Conservation (phyloP, 1,140 invertebrate species). For the Lepidurus apus region DNA sequence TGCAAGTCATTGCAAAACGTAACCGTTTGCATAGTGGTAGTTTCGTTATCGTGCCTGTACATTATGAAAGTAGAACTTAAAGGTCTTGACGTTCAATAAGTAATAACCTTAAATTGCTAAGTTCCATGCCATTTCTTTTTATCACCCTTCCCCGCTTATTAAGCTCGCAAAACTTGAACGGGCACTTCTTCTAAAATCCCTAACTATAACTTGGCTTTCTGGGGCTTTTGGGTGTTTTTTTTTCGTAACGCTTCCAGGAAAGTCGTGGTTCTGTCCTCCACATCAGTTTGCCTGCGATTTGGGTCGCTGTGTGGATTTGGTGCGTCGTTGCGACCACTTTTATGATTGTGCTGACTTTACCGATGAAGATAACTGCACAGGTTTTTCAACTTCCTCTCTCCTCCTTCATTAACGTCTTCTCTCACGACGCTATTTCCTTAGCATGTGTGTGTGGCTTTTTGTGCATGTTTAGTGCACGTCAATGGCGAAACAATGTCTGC, state of each 20-base stretch:
- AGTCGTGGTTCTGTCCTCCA: conserved; percentile 22
- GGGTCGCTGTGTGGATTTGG: conserved; percentile 42
- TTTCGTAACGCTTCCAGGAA: not conserved
- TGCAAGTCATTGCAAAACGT: too few relatives aligned
- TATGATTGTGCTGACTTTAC: conserved; percentile 45
- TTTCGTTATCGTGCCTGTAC: too few relatives aligned
- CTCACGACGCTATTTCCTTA: not conserved
- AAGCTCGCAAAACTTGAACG: too few relatives aligned
- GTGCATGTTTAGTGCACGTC: not conserved
- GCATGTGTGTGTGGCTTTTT: conserved; percentile 30
- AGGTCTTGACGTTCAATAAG: too few relatives aligned
- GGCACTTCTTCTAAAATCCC: not conserved
- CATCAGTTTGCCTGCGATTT: conserved; percentile 50
- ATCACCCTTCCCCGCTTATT: not conserved
- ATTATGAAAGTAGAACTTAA: too few relatives aligned
- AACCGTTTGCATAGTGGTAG: too few relatives aligned
- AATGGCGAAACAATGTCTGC: not conserved
- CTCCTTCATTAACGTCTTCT: not conserved
- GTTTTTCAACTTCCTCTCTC: conserved; percentile 24
- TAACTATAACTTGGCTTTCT: conserved; percentile 15
- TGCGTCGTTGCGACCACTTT: conserved; percentile 41
- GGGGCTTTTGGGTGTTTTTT: not conserved
- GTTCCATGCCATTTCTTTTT: not conserved
- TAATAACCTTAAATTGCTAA: not conserved
- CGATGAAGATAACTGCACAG: conserved; percentile 44